Evolutionary conservation across 2,888 invertebrate species (phyloP).

Genomic region (Myathropa florea): DNA sequence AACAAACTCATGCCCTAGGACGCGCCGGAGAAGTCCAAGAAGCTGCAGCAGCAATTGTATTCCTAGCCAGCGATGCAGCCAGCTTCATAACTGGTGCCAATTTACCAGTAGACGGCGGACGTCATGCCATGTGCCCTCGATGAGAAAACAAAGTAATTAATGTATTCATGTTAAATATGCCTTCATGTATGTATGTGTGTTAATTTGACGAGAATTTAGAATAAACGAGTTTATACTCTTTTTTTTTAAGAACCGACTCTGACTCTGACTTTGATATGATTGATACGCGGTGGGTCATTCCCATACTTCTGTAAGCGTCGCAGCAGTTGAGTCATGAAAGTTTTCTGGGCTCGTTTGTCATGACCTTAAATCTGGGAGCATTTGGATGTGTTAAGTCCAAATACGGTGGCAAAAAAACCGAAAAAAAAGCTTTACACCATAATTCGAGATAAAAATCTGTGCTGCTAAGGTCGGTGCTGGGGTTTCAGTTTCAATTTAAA

Average conservation of each 20-base stretch:
- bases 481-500: neutral
- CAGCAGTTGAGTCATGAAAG: neutral
- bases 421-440: neutral
- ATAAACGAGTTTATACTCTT: neutral
- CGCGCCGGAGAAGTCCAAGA: constrained; percentile 90
- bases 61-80: constrained; percentile 89
- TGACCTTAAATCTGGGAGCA: neutral
- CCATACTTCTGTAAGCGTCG: neutral
- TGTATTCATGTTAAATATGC: neutral
- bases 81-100: constrained; percentile 88
- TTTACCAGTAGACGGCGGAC: constrained; percentile 86
- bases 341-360: neutral
- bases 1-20: constrained; percentile 88
- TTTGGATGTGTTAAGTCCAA: neutral
- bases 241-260: neutral
- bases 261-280: neutral
- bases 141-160: neutral
- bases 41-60: constrained; percentile 93
- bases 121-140: constrained; percentile 82
- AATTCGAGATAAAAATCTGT: neutral
- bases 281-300: neutral
- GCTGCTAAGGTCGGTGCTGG: neutral
- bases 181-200: neutral
- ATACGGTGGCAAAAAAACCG: neutral
- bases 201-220: neutral